A percentile compares a stretch with the other conserved stretches of the same genome.
phyloP scores from a whole-genome alignment of 2,888 invertebrate species.

The Drosophila affinis region DNA sequence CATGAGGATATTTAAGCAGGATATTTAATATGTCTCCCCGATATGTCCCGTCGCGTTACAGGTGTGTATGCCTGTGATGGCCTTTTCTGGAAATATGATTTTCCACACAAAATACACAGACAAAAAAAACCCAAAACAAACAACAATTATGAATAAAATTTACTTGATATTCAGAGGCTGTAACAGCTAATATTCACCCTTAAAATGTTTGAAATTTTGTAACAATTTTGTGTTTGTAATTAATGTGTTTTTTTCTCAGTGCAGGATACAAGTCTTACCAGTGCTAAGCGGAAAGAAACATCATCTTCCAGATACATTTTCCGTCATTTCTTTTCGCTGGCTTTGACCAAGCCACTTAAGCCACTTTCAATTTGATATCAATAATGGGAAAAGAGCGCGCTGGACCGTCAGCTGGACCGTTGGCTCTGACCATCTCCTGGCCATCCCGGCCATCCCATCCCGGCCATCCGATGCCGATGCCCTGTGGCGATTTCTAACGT shows the following conservation, averaged over 20 bases:
- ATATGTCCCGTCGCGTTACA: background rate
- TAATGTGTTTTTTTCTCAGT: background rate
- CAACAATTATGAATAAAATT: no score
- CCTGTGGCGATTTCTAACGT: constrained; percentile 54
- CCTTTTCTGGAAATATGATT: constrained; percentile 37
- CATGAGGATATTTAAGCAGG: constrained; percentile 74
- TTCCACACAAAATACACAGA: constrained; percentile 3
- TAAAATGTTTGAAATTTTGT: no score
- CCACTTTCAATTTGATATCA: constrained; percentile 80
- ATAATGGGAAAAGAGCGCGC: constrained; percentile 61
- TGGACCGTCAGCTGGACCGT: constrained; percentile 9
- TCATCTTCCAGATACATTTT: constrained; percentile 12
- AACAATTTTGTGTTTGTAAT: no score
- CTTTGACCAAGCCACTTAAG: constrained; percentile 61
- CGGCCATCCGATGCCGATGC: background rate
- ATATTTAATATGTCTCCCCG: constrained; percentile 66
- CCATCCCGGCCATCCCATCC: background rate
- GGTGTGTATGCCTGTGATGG: constrained; percentile 18
- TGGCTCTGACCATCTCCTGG: background rate
- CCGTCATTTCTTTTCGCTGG: constrained; percentile 21
- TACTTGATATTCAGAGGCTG: no score
- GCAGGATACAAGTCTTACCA: background rate
- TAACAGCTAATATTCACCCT: no score
- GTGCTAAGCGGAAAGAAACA: constrained; percentile 1
- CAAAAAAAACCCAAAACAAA: background rate